phyloP scores from a whole-genome alignment of 2,797 vertebrate genomes.

The Molossus alvarezi region DNA sequence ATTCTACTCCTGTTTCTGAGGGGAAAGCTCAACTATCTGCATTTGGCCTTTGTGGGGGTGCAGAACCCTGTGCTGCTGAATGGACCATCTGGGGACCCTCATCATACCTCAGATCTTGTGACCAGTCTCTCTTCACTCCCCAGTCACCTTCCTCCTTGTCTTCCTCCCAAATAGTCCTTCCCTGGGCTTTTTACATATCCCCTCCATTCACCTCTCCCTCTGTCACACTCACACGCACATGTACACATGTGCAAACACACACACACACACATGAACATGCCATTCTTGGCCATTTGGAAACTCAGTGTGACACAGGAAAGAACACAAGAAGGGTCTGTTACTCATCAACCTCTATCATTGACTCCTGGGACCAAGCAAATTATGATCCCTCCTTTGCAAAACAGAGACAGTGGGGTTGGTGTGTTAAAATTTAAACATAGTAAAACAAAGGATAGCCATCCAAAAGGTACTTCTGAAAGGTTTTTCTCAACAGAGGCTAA shows the following conservation, averaged over 20 bases:
- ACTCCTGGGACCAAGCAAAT: neutral
- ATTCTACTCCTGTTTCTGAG: neutral
- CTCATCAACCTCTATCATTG: neutral
- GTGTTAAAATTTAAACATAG: neutral
- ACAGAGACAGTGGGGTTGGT: neutral
- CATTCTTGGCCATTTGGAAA: neutral
- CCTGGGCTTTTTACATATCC: neutral
- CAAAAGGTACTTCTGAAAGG: neutral
- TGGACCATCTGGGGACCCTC: neutral
- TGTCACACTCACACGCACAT: neutral
- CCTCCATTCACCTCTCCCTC: neutral
- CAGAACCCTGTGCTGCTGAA: neutral
- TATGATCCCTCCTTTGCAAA: neutral
- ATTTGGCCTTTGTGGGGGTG: neutral
- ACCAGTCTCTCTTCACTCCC: neutral
- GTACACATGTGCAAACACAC: rapidly evolving
- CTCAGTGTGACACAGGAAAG: neutral
- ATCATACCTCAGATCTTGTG: neutral
- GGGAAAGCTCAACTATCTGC: neutral
- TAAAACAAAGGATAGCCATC: neutral
- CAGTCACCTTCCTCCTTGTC: too few relatives aligned
- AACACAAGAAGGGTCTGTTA: neutral
- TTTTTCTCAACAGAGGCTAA: neutral
- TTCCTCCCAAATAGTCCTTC: neutral
- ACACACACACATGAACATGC: rapidly evolving